Evolutionary conservation across 2,113 vertebrate species (phyloP).

Genomic region (Psilopsiagon aymara): DNA sequence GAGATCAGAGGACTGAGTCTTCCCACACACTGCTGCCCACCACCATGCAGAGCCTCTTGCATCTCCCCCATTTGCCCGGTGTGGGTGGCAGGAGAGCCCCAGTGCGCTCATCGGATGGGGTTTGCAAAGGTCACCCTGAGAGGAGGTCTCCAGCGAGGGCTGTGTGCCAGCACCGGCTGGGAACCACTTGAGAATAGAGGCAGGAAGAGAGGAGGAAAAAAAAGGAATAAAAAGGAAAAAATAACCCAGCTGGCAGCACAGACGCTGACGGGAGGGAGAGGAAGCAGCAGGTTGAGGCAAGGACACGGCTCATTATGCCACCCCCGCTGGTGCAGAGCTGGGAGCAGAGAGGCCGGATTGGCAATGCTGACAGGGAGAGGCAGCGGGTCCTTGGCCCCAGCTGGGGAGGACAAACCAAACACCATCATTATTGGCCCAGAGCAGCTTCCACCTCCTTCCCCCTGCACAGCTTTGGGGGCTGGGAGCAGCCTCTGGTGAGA

Average conservation of each 20-base stretch:
- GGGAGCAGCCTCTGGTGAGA: background rate
- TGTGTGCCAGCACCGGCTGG: background rate
- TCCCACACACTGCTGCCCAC: background rate
- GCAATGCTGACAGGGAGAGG: background rate
- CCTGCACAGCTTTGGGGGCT: background rate
- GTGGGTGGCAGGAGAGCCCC: background rate
- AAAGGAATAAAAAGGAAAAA: background rate
- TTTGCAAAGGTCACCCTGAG: background rate
- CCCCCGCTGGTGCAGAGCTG: conserved; percentile 45
- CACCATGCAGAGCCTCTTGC: fast-evolving
- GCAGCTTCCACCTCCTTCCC: background rate
- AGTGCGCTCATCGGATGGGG: background rate
- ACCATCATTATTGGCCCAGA: background rate
- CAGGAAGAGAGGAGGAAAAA: background rate
- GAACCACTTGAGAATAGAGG: conserved; percentile 41
- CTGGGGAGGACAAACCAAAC: background rate
- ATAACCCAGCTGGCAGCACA: conserved; percentile 63
- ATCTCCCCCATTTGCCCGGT: fast-evolving
- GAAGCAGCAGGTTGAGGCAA: conserved; percentile 66
- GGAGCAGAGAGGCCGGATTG: background rate
- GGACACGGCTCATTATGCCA: conserved; percentile 64
- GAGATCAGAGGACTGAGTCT: background rate
- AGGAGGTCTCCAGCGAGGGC: background rate
- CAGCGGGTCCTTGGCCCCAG: background rate
- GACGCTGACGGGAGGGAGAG: conserved; percentile 52